These are phyloP conservation scores for Athalia rosae DNA, from an alignment of 2,888 invertebrate genomes.

Conservation along the genomic window DNA sequence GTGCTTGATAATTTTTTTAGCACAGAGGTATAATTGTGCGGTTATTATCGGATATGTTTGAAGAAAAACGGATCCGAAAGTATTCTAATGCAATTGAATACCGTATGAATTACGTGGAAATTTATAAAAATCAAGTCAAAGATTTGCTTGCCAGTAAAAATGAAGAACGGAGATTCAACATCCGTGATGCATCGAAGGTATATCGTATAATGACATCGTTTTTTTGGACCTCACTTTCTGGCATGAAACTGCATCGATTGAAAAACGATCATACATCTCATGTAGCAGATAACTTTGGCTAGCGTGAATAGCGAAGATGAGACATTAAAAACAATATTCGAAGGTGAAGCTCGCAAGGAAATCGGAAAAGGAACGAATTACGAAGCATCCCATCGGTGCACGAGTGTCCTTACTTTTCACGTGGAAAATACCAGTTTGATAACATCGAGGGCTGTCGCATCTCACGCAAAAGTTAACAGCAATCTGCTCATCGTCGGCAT, in stretches of 20 bases:
- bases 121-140: conserved; percentile 62
- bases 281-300: conserved; percentile 58
- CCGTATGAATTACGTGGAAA: conserved; percentile 70
- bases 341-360: conserved; percentile 71
- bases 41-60: conserved; percentile 66
- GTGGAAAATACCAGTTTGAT: conserved; percentile 59
- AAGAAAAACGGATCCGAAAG: conserved; percentile 59
- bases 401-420: conserved; percentile 70
- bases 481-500: background rate
- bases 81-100: conserved; percentile 65
- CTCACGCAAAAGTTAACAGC: conserved; percentile 57
- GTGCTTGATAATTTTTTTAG: conserved; percentile 60
- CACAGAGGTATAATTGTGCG: conserved; percentile 72
- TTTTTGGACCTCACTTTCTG: background rate
- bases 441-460: conserved; percentile 57
- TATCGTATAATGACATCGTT: background rate
- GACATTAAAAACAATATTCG: conserved; percentile 66
- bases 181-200: conserved; percentile 58
- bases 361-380: conserved; percentile 61
- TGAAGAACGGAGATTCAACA: conserved; percentile 54
- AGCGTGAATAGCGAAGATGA: conserved; percentile 62
- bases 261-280: background rate
- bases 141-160: conserved; percentile 66
- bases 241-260: background rate
- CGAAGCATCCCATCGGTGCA: conserved; percentile 69